Conservation (phyloP, 2,113 vertebrate species). For the Corvus moneduloides region DNA sequence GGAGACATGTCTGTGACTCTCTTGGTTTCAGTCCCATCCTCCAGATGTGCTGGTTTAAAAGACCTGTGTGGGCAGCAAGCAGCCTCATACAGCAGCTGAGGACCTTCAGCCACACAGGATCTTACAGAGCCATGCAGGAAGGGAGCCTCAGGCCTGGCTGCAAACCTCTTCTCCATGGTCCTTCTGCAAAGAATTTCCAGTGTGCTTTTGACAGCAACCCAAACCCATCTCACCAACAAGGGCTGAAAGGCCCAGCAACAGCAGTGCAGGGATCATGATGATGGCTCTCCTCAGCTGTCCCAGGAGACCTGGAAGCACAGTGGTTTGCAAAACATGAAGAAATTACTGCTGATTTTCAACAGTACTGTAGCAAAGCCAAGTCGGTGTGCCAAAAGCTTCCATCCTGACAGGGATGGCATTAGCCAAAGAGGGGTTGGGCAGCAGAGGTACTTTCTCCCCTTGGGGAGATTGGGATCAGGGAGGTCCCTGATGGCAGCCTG, state of each 20-base stretch:
- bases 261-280: constrained; percentile 22
- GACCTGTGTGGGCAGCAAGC: accelerated
- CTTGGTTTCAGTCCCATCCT: background rate
- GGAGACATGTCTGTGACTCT: background rate
- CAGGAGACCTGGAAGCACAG: constrained; percentile 75
- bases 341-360: background rate
- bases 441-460: background rate
- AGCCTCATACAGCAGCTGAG: accelerated
- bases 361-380: background rate
- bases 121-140: accelerated
- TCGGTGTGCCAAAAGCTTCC: background rate
- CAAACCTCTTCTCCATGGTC: background rate
- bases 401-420: background rate
- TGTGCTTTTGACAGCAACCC: background rate
- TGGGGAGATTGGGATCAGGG: background rate
- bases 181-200: background rate
- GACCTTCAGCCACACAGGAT: background rate
- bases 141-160: background rate
- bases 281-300: constrained; percentile 34
- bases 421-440: background rate
- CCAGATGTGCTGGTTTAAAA: background rate
- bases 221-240: constrained; percentile 49
- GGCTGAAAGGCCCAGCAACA: constrained; percentile 58
- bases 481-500: background rate
- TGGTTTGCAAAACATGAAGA: background rate